Evolutionary conservation across 1,140 invertebrate genomes (phyloP).

Genomic region (Papilio polytes): DNA sequence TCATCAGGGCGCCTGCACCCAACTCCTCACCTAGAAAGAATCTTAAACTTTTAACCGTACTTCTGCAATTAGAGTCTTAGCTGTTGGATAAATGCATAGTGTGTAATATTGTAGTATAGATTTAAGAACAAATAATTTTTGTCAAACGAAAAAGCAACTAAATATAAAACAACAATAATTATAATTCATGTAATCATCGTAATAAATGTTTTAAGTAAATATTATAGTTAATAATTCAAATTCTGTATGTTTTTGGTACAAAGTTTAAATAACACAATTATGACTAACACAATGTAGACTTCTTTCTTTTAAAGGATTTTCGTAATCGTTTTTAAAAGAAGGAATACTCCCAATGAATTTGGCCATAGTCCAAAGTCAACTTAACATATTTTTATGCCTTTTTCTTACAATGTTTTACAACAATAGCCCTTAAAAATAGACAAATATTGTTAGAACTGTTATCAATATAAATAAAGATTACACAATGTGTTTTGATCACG

Average conservation of each 20-base stretch:
- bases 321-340: not conserved
- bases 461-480: not conserved
- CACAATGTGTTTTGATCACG: not conserved
- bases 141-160: too few species aligned
- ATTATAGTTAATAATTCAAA: too few species aligned
- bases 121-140: not conserved
- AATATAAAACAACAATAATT: too few species aligned
- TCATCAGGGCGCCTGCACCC: conserved; percentile 74
- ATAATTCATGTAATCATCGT: too few species aligned
- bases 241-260: too few species aligned
- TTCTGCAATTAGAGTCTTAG: too few species aligned
- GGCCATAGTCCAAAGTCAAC: not conserved
- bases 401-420: not conserved
- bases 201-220: too few species aligned
- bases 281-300: too few species aligned
- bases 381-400: not conserved
- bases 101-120: not conserved
- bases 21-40: conserved; percentile 43
- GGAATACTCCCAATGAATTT: not conserved
- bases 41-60: not conserved
- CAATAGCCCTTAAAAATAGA: not conserved
- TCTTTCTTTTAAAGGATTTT: not conserved
- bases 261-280: too few species aligned
- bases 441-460: not conserved
- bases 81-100: too few species aligned